phyloP scores from a whole-genome alignment of 2,797 vertebrate genomes.

The Darevskia mixta region DNA sequence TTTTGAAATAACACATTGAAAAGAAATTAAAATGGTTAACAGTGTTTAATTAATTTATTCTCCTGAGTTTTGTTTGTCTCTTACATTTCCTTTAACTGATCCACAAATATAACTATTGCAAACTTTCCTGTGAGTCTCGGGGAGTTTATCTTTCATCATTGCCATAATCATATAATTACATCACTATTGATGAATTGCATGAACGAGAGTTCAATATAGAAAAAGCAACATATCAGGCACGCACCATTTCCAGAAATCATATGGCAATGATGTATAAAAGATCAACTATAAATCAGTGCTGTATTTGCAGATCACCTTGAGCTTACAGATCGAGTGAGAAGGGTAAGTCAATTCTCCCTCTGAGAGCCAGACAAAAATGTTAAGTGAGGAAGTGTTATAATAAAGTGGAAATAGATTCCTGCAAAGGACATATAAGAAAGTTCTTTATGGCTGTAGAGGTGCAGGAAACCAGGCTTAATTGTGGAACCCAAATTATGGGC shows the following conservation, averaged over 20 bases:
- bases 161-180: constrained; percentile 42
- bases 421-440: constrained; percentile 56
- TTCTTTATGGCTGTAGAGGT: constrained; percentile 56
- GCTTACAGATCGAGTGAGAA: constrained; percentile 55
- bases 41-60: constrained; percentile 27
- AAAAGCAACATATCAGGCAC: neutral
- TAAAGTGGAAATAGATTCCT: constrained; percentile 66
- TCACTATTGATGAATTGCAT: constrained; percentile 52
- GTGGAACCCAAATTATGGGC: constrained; percentile 43
- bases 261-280: constrained; percentile 43
- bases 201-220: constrained; percentile 30
- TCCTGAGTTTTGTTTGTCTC: constrained; percentile 9
- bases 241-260: constrained; percentile 53
- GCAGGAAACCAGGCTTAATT: constrained; percentile 56
- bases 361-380: constrained; percentile 56
- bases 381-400: constrained; percentile 65
- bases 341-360: constrained; percentile 59
- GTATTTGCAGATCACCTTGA: constrained; percentile 4
- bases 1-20: neutral
- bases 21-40: constrained; percentile 34
- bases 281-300: constrained; percentile 29
- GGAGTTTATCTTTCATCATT: constrained; percentile 47
- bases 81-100: constrained; percentile 11
- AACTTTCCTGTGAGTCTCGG: constrained; percentile 36
- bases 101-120: constrained; percentile 13